A percentile compares a stretch with the other conserved stretches of the same genome.
Evolutionary conservation across 2,113 vertebrate species (phyloP).

Genomic region (Hemiscyllium ocellatum): DNA sequence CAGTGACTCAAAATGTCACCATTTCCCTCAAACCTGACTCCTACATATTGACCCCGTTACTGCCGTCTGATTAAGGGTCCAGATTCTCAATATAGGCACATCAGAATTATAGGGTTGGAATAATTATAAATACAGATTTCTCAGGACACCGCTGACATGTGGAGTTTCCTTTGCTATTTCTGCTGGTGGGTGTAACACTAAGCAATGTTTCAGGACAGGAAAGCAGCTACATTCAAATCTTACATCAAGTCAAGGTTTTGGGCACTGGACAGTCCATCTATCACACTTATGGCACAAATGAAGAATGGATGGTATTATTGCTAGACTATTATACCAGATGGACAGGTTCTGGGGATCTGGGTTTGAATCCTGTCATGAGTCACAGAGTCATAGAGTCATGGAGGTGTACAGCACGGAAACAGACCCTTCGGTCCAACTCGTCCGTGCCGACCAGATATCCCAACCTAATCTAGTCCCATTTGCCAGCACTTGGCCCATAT

Average conservation of each 20-base stretch:
- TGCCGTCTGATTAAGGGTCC: neutral
- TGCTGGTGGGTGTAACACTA: neutral
- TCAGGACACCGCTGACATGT: neutral
- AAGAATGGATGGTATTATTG: no score
- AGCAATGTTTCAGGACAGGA: neutral
- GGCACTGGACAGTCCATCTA: neutral
- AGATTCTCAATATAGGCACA: neutral
- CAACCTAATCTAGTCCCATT: no score
- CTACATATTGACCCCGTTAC: neutral
- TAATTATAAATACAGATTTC: neutral
- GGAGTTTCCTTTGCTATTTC: neutral
- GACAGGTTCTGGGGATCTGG: no score
- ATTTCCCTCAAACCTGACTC: neutral
- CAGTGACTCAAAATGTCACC: neutral
- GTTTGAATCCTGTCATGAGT: no score
- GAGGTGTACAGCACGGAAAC: no score
- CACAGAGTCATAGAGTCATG: no score
- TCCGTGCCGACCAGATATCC: no score
- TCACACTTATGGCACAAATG: neutral
- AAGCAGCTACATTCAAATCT: neutral
- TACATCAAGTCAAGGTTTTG: neutral
- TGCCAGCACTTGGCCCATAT: no score
- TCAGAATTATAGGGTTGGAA: neutral
- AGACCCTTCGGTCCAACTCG: no score
- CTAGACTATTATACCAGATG: no score